Percentiles rank a stretch among this genome's conserved stretches.
Evolutionary conservation across 2,888 invertebrate species (phyloP).

Genomic region (Iphiclides podalirius): DNA sequence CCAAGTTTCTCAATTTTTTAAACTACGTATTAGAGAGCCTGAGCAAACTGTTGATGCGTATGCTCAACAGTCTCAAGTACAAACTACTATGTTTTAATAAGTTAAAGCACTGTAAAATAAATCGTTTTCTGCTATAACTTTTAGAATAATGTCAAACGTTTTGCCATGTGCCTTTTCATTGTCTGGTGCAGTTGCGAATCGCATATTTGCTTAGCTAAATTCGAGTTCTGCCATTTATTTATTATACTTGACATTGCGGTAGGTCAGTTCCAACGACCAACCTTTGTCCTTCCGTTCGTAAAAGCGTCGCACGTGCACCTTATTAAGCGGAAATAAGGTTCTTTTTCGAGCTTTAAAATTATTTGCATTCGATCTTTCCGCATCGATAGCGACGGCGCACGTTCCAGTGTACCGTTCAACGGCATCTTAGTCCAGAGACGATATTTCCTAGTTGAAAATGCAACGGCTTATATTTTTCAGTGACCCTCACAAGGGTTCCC

Average conservation of each 20-base stretch:
- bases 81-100: too few relatives aligned
- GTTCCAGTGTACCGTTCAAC: conserved; percentile 16
- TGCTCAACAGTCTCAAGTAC: too few relatives aligned
- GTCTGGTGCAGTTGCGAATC: neutral
- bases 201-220: neutral
- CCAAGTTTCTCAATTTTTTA: too few relatives aligned
- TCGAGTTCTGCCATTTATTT: conserved; percentile 2
- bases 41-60: too few relatives aligned
- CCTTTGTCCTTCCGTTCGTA: conserved; percentile 16
- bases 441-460: conserved; percentile 19
- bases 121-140: too few relatives aligned
- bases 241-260: conserved; percentile 2
- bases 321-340: conserved; percentile 12
- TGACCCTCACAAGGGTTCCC: too few relatives aligned
- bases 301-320: conserved; percentile 5
- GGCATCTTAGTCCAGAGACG: conserved; percentile 17
- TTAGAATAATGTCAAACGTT: too few relatives aligned
- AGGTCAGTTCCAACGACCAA: conserved; percentile 10
- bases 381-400: conserved; percentile 20
- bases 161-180: neutral
- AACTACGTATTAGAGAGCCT: too few relatives aligned
- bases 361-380: too few relatives aligned
- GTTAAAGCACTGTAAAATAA: too few relatives aligned
- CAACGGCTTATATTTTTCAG: too few relatives aligned
- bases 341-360: too few relatives aligned